Base-by-base conservation (phyloP, 2,113 vertebrate genomes). In the Pelecanoides urinatrix region DNA sequence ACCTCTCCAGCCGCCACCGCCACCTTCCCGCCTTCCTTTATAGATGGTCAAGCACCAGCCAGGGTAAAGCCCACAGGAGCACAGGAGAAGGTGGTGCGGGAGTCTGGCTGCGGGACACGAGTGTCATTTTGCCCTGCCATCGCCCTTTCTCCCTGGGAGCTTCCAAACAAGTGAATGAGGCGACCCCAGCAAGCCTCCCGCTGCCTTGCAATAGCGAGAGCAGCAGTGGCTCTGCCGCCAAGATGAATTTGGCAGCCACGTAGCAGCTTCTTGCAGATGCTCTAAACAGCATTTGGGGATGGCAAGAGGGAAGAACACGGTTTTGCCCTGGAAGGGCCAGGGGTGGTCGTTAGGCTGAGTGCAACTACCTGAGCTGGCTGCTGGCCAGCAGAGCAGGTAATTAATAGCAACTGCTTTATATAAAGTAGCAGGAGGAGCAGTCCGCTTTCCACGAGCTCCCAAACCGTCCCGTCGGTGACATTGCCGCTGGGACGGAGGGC, bases 61-160 rank as follows among this genome's bases (percentile, higher is more conserved):
- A 56, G 26, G 26, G 17, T 34, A 70, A 59, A 80, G 10, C 8
- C 20, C 38, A 20, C 27, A 42, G 65, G 23, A 45, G 22, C 47
- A 29, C 1, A 2, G 30, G 42, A 61, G 20, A 63, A 45, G 47
- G 38, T n/a, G 30, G 15, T n/a, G 19, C 36, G 27, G 44, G 50
- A 18, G 5, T 17, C 65, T 44, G 49, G 21, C 27, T 5, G 5
- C 29, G 16, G 42, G 7, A 38, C 13, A 17, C 0, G 0, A 59
- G 13, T 30, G 30, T 21, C 16, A 22, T 76, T 78, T 75, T 73
- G 16, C 42, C 42, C 34, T 84, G 36, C 34, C 40, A 50, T 75
- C 7, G 3, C 19, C 17, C 23, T 10, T 90, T 50, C 26, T 65
- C 34, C 30, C 20, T 49, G 34, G 25, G 67, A 53, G 22, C 42